A percentile compares a stretch with the other conserved stretches of the same genome.
Conservation (phyloP, 1,140 invertebrate species). For the Neodiprion fabricii region DNA sequence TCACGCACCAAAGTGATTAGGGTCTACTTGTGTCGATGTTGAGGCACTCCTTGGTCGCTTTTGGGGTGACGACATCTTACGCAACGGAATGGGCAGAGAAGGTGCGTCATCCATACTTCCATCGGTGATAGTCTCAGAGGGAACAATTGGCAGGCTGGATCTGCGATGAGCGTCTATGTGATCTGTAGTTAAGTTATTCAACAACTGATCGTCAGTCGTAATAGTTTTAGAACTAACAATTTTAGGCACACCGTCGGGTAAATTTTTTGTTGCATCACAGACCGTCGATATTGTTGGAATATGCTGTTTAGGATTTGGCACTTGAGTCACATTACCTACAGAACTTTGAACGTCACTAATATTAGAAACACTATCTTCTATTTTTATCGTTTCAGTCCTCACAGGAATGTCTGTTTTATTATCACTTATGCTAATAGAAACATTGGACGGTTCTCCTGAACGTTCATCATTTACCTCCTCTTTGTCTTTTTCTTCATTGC, state of each 20-base stretch:
- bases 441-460: constrained; percentile 67
- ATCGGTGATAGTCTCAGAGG: constrained; percentile 60
- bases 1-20: constrained; percentile 78
- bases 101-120: constrained; percentile 45
- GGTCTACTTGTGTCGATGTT: constrained; percentile 80
- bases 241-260: constrained; percentile 59
- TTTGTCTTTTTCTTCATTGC: constrained; percentile 36
- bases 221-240: constrained; percentile 56
- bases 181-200: constrained; percentile 44
- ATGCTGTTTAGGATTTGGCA: constrained; percentile 67
- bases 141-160: constrained; percentile 70
- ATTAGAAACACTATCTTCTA: constrained; percentile 59
- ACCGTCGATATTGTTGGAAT: constrained; percentile 77
- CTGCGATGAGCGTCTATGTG: constrained; percentile 59
- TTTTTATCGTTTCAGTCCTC: constrained; percentile 49
- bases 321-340: constrained; percentile 62
- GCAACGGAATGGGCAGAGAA: constrained; percentile 51
- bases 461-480: constrained; percentile 48
- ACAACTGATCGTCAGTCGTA: constrained; percentile 45
- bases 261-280: constrained; percentile 69
- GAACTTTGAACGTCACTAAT: constrained; percentile 59
- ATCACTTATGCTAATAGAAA: constrained; percentile 64
- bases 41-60: constrained; percentile 77
- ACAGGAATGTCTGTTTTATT: constrained; percentile 52
- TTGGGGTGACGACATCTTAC: constrained; percentile 61